These are phyloP conservation scores for Epinotia nisella DNA, from an alignment of 2,888 invertebrate genomes.

Conservation along the genomic window DNA sequence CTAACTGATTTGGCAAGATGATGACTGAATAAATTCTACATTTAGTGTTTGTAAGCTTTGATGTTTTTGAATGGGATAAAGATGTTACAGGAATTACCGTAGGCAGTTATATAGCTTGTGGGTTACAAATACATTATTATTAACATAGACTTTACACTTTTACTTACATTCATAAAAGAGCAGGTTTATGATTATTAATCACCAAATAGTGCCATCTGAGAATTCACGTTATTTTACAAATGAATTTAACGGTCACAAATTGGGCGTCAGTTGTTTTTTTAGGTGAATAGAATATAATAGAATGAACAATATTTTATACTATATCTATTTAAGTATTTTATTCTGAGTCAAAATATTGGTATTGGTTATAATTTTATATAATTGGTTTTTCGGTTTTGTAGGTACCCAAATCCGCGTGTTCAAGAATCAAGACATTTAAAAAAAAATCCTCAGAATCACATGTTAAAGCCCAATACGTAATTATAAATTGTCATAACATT, in stretches of 20 bases:
- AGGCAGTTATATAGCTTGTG: neutral
- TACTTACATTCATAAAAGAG: neutral
- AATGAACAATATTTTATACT: no score
- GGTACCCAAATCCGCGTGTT: neutral
- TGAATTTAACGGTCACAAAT: neutral
- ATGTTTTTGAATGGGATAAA: neutral
- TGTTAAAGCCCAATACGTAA: constrained; percentile 17
- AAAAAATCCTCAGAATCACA: constrained; percentile 6
- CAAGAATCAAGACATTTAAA: neutral
- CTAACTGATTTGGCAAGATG: constrained; percentile 3
- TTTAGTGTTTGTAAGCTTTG: constrained; percentile 8
- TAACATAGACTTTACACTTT: neutral
- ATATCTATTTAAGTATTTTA: no score
- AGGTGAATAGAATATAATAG: no score
- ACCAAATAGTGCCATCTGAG: neutral
- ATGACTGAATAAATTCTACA: constrained; percentile 4
- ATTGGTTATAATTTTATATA: no score
- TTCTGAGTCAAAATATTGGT: no score
- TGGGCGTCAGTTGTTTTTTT: neutral
- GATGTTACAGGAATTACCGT: neutral
- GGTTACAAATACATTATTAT: neutral
- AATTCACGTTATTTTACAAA: neutral
- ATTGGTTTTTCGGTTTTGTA: no score
- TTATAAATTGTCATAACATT: constrained; percentile 43
- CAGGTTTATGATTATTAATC: neutral